Percentiles rank a stretch among this genome's conserved stretches.
Conservation (phyloP, 2,888 invertebrate species). For the Nematopogon swammerdamellus region DNA sequence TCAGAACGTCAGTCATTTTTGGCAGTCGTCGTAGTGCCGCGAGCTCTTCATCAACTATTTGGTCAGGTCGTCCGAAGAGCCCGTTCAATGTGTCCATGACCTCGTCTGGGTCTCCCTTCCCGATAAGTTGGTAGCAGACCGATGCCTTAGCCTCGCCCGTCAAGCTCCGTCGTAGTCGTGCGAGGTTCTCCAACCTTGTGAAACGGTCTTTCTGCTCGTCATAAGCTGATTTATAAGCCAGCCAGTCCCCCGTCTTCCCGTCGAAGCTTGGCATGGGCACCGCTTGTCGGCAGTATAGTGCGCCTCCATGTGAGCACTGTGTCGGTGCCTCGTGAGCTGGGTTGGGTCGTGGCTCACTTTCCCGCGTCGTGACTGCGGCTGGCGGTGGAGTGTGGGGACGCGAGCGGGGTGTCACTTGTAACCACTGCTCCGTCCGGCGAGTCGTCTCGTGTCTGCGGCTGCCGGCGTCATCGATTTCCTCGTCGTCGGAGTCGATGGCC, state of each 20-base stretch:
- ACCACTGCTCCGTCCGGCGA: background rate
- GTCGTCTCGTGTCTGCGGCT: background rate
- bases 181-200: background rate
- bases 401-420: background rate
- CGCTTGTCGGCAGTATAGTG: background rate
- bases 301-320: background rate
- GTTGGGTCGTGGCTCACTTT: background rate
- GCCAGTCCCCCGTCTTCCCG: background rate
- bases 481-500: background rate
- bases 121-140: background rate
- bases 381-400: conserved; percentile 3
- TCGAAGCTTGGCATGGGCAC: background rate
- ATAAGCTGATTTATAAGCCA: background rate
- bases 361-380: conserved; percentile 1
- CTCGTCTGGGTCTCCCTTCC: background rate
- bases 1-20: background rate
- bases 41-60: background rate
- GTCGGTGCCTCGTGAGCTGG: background rate
- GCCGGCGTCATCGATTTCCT: background rate
- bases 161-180: conserved; percentile 1
- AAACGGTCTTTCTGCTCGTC: background rate
- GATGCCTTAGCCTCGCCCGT: background rate
- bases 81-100: background rate
- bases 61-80: background rate
- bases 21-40: background rate